Evolutionary conservation across 2,113 vertebrate genomes (phyloP).

Genomic region (Oceanites oceanicus): DNA sequence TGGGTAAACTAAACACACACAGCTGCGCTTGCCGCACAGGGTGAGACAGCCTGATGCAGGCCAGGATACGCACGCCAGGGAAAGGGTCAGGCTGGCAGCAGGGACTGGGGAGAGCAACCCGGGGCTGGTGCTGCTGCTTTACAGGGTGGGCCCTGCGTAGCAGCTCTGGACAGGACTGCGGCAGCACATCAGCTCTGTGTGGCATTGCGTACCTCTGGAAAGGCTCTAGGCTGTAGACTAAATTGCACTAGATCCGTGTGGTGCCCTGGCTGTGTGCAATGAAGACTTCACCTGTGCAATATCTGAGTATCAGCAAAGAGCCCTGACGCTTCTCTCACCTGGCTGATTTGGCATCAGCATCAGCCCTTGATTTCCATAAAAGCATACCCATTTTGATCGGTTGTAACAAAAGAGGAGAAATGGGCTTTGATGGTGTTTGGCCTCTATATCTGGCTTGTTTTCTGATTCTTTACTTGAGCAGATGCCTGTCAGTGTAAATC

Average conservation of each 20-base stretch:
- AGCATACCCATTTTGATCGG: neutral
- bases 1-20: slow-evolving; percentile 1
- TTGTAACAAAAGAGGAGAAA: neutral
- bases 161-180: neutral
- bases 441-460: neutral
- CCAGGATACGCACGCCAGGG: fast-evolving
- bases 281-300: neutral
- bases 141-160: neutral
- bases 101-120: neutral
- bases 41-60: neutral
- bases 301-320: neutral
- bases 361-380: neutral
- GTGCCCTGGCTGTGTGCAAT: neutral
- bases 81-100: neutral
- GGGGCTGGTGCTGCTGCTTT: neutral
- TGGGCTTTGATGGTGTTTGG: neutral
- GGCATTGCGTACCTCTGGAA: neutral
- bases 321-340: neutral
- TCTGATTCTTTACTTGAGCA: neutral
- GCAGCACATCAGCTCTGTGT: neutral
- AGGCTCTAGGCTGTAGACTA: neutral
- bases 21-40: neutral
- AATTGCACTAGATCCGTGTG: no score
- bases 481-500: neutral
- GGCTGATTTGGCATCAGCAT: neutral